Evolutionary conservation across 64 coral and sea anemone species (phyloP), one percentile per base, ranked within the genome.

Genomic region (Cladopsammia gracilis): DNA sequence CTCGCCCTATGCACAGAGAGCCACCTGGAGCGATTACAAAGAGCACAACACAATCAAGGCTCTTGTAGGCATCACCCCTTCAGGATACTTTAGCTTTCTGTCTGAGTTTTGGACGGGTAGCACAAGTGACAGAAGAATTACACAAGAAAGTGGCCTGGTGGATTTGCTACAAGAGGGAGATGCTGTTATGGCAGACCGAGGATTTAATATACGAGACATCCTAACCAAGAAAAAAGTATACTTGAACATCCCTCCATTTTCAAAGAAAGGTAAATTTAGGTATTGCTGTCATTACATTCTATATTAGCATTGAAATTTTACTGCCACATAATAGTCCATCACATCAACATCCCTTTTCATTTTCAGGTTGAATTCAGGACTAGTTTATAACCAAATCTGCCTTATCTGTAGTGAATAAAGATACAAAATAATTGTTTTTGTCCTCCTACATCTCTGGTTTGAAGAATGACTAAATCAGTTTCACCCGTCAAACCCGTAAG

Each of bases 151-250:
- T 81, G 82, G 77, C 34, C 77, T 44, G 13, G 25, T 81, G 57
- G 77, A 81, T 58, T 24, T 61, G 25, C 56, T 80, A 61, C 54
- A 80, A 13, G 24, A 61, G 15, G 77, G 77, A 19, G 57, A 62
- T 26, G 22, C 51, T 58, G 77, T 62, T 56, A 61, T 80, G 77
- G 57, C 77, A 16, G 77, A 80, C 77, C 56, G 25, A 64, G 91
- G 91, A 20, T 93, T 93, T 22, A 93, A 78, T 23, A 71, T 87
- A n/a, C 44, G 83, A 34, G 91, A 93, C 52, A 34, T 93, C 22
- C 56, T 93, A 20, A 93, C 91, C 20, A 93, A 79, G 74, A 93
- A 87, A 25, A 86, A 86, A 76, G 91, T 87, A 14, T 71, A 87
- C 58, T 52, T 93, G 24, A 93, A 93, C 75, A 93, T 87, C n/a